Percentiles rank a stretch among this genome's conserved stretches.
Conservation (phyloP, 1,140 invertebrate species). For the Pomacea maculata region DNA sequence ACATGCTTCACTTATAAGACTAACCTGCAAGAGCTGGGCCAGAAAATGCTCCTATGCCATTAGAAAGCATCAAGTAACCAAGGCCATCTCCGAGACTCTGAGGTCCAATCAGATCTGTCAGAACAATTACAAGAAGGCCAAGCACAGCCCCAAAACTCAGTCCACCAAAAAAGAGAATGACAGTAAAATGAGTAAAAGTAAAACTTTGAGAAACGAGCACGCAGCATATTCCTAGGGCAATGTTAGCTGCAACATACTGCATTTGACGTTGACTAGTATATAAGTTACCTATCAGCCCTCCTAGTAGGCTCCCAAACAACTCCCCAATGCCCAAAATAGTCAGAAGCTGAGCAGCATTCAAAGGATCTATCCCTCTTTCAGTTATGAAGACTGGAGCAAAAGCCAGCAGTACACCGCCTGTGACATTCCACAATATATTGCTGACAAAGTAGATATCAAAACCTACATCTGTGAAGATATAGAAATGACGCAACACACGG, state of each 20-base stretch:
- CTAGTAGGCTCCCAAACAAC: constrained; percentile 47
- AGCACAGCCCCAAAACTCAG: constrained; percentile 52
- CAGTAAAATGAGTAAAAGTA: constrained; percentile 24
- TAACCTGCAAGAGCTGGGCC: constrained; percentile 57
- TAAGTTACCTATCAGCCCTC: constrained; percentile 49
- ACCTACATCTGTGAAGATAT: constrained; percentile 41
- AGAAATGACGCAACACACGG: constrained; percentile 25
- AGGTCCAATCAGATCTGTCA: constrained; percentile 49
- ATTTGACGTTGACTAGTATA: constrained; percentile 34
- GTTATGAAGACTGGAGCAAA: constrained; percentile 47
- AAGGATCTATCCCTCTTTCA: constrained; percentile 35
- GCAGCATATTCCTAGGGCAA: constrained; percentile 37
- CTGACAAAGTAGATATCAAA: constrained; percentile 55
- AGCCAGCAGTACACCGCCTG: constrained; percentile 36
- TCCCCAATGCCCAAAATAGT: constrained; percentile 43
- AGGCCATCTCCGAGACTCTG: constrained; percentile 46
- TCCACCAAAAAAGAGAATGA: constrained; percentile 36
- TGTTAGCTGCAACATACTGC: constrained; percentile 44
- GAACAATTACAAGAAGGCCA: constrained; percentile 50
- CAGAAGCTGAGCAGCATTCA: constrained; percentile 37
- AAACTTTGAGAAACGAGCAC: constrained; percentile 33
- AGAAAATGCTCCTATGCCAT: constrained; percentile 53
- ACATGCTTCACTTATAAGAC: constrained; percentile 12
- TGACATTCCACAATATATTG: constrained; percentile 58
- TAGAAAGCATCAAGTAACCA: constrained; percentile 56